A percentile compares a stretch with the other conserved stretches of the same genome.
Conservation (phyloP, 2,888 invertebrate species). For the Ormyrus nitidulus region DNA sequence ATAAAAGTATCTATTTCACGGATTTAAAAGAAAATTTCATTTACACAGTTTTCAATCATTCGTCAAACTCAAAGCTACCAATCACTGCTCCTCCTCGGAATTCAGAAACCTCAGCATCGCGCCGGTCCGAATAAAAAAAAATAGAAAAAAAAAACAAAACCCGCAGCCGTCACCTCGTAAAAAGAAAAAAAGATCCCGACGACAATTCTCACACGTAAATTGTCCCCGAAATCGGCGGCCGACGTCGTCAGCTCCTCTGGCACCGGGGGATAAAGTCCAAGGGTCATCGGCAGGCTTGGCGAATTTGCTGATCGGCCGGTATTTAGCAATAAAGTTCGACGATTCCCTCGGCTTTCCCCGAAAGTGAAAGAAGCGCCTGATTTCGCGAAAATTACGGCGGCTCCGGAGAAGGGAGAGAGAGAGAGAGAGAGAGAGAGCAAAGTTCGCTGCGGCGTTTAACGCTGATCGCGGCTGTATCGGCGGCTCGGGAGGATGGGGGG, state of each 20-base stretch:
- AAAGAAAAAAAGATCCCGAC: too few species aligned
- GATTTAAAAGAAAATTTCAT: too few species aligned
- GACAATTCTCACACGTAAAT: background rate
- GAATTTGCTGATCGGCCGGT: conserved; percentile 74
- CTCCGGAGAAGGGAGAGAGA: conserved; percentile 57
- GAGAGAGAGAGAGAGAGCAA: conserved; percentile 39
- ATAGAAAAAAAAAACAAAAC: too few species aligned
- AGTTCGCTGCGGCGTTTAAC: conserved; percentile 63
- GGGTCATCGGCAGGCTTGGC: conserved; percentile 33
- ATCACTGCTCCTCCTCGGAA: too few species aligned
- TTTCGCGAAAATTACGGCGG: conserved; percentile 74
- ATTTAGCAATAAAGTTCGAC: conserved; percentile 75
- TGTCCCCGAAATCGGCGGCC: conserved; percentile 7
- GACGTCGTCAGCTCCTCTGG: conserved; percentile 4
- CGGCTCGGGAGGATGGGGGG: conserved; percentile 46
- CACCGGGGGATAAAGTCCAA: background rate
- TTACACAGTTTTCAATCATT: too few species aligned
- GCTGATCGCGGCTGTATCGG: conserved; percentile 63
- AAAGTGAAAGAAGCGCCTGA: conserved; percentile 72
- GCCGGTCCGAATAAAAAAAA: too few species aligned
- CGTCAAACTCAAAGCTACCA: too few species aligned
- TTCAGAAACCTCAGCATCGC: too few species aligned
- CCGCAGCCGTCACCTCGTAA: too few species aligned
- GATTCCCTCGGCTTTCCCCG: conserved; percentile 64
- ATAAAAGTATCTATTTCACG: too few species aligned